Evolutionary conservation across 1,140 invertebrate genomes (phyloP), one percentile per base, ranked within the genome.

Genomic region (Drosophila erecta): DNA sequence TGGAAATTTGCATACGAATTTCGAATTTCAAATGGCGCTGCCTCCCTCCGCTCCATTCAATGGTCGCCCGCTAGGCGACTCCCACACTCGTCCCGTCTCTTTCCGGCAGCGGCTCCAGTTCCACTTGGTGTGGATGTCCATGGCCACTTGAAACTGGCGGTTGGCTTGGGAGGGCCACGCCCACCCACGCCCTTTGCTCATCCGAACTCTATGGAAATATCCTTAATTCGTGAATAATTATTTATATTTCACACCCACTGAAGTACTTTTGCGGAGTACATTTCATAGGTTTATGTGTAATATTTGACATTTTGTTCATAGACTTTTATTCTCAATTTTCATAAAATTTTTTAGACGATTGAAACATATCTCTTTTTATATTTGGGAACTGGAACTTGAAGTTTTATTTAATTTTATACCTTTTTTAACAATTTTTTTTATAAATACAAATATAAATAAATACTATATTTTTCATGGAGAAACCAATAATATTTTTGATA

Each of bases 1-100:
- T 85, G 83, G 37, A 87, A 86, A 85, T 85, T 85, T 85, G 81
- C 81, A 85, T 85, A 86, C 81, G 78, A 81, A 80, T 80, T 79
- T 79, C 76, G 81, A 85, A 86, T 76, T 86, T 80, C 73, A 76
- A 85, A 85, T 81, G 81, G 81, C 66, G 70, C 62, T 77, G 66
- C 46, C 65, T 75, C 47, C 54, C 41, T 54, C 46, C 53, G 43
- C 17, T 11, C 49, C 50, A 17, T 33, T 22, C 37, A 51, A 58
- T 70, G 6, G 22, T 37, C 53, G 49, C 46, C 49, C 69, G 79
- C 51, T 74, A 67, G 53, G 78, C 46, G 53, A 70, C 72, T 73
- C 71, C 74, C 57, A 74, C 71, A 73, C 57, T 62, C 57, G 43
- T 4, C 7, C 56, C 40, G 40, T 47, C 49, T 27, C 56, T 47